Conservation (phyloP, 2,888 invertebrate species). For the Thecocarcelia acutangulata region DNA sequence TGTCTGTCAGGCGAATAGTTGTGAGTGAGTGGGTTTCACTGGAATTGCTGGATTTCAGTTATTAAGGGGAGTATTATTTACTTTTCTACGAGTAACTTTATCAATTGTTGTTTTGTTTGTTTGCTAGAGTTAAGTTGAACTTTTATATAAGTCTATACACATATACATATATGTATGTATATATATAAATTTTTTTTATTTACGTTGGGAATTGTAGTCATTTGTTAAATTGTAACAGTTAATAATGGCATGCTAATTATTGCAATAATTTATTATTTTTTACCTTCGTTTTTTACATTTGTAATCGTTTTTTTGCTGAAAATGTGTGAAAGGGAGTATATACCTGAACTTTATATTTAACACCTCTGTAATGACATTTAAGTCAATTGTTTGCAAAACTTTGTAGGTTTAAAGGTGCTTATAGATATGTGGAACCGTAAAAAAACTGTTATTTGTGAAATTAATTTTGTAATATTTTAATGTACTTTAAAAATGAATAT, state of each 20-base stretch:
- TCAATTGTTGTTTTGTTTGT: constrained; percentile 19
- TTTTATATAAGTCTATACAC: constrained; percentile 12
- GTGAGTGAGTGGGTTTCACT: background rate
- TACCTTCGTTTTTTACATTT: no score
- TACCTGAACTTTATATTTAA: no score
- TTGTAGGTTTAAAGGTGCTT: no score
- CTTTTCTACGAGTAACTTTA: background rate
- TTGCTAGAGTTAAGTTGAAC: background rate
- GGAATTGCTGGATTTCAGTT: background rate
- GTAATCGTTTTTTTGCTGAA: no score
- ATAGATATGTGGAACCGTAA: no score
- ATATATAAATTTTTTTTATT: constrained; percentile 39
- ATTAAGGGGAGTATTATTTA: background rate
- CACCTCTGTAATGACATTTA: no score
- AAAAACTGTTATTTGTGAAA: no score
- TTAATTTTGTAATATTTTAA: no score
- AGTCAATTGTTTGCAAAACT: no score
- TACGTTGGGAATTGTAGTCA: constrained; percentile 58
- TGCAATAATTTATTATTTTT: constrained; percentile 58
- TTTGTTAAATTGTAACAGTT: constrained; percentile 63
- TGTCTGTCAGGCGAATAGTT: constrained; percentile 1
- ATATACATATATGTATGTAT: constrained; percentile 19
- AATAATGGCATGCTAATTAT: constrained; percentile 67
- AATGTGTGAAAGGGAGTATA: no score
- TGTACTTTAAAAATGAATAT: no score